Conservation (phyloP, 2,797 vertebrate species). For the Acanthurus lineatus region DNA sequence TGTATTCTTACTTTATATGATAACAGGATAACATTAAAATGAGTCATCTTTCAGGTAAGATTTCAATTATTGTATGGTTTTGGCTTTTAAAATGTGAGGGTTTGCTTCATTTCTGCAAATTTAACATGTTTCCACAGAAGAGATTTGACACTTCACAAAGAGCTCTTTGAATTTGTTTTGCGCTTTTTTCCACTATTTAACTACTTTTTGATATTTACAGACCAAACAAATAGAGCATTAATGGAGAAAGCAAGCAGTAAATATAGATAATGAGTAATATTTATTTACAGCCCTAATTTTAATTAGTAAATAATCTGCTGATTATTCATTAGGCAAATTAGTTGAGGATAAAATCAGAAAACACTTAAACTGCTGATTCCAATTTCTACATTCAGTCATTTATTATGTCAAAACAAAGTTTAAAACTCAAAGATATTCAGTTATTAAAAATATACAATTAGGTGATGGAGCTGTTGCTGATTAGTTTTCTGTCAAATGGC, state of each 20-base stretch:
- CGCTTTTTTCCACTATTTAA: neutral
- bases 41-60: neutral
- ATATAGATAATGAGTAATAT: neutral
- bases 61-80: neutral
- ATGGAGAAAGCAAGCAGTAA: fast-evolving
- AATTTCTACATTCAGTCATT: neutral
- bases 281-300: neutral
- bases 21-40: neutral
- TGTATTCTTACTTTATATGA: neutral
- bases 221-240: neutral
- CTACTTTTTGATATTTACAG: neutral
- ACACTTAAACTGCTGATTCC: neutral
- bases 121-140: neutral
- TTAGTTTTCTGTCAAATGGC: too few relatives aligned
- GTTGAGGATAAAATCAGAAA: neutral
- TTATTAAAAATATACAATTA: neutral
- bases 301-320: neutral
- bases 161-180: neutral
- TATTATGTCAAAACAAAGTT: neutral
- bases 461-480: too few relatives aligned
- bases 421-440: neutral
- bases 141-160: neutral
- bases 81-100: neutral
- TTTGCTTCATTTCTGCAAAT: neutral
- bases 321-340: neutral